phyloP scores from a whole-genome alignment of 2,888 invertebrate species.

The Nephrotoma appendiculata region DNA sequence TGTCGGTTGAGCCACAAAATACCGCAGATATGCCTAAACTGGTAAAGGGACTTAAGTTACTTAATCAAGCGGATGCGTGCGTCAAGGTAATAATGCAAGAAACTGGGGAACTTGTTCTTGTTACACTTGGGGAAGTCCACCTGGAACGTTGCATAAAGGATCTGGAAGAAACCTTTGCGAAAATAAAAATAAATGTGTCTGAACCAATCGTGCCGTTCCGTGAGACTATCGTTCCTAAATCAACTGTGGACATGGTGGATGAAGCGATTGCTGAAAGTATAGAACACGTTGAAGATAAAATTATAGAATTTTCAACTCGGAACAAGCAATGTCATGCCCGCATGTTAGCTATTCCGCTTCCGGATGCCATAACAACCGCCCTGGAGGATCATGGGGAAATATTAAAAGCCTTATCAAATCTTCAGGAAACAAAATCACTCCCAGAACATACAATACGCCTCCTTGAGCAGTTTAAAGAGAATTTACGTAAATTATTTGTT shows the following conservation, averaged over 20 bases:
- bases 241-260: slow-evolving; percentile 71
- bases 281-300: slow-evolving; percentile 37
- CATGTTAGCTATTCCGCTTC: slow-evolving; percentile 65
- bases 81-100: slow-evolving; percentile 81
- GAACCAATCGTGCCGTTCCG: slow-evolving; percentile 92
- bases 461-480: slow-evolving; percentile 7
- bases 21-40: slow-evolving; percentile 62
- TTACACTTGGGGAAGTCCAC: slow-evolving; percentile 95
- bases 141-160: slow-evolving; percentile 91
- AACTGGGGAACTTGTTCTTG: slow-evolving; percentile 87
- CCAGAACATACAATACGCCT: slow-evolving; percentile 16
- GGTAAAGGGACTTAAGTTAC: slow-evolving; percentile 60
- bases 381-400: slow-evolving; percentile 57
- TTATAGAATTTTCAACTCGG: slow-evolving; percentile 46
- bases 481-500: slow-evolving; percentile 18
- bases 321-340: slow-evolving; percentile 57
- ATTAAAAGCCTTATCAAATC: slow-evolving; percentile 35
- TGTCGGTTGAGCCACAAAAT: slow-evolving; percentile 80
- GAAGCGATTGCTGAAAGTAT: slow-evolving; percentile 57
- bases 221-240: slow-evolving; percentile 78
- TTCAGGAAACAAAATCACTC: slow-evolving; percentile 18
- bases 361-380: slow-evolving; percentile 49
- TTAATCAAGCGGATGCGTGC: slow-evolving; percentile 86
- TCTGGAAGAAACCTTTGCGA: slow-evolving; percentile 65
- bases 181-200: slow-evolving; percentile 78